phyloP scores from a whole-genome alignment of 1,140 invertebrate genomes.

The Drosophila arawakana region DNA sequence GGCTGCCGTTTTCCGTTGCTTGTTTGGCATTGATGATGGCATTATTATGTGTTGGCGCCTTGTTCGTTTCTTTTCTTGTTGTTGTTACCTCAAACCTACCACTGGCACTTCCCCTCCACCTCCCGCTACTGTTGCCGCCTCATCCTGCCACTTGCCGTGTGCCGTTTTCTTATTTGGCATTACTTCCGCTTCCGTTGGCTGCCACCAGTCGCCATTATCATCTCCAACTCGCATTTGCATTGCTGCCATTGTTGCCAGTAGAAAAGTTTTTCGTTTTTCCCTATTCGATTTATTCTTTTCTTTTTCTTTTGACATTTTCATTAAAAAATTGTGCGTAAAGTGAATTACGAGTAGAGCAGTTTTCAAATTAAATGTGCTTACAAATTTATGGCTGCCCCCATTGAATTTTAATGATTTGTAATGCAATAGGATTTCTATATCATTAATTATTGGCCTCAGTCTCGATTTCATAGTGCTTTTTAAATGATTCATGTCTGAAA shows the following conservation, averaged over 20 bases:
- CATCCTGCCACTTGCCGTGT: slow-evolving; percentile 20
- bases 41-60: slow-evolving; percentile 80
- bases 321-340: slow-evolving; percentile 61
- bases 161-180: slow-evolving; percentile 61
- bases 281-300: slow-evolving; percentile 42
- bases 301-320: slow-evolving; percentile 55
- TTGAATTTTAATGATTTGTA: slow-evolving; percentile 77
- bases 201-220: slow-evolving; percentile 50
- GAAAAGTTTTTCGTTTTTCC: slow-evolving; percentile 59
- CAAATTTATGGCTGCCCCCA: slow-evolving; percentile 70
- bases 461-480: neutral
- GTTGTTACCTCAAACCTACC: slow-evolving; percentile 13
- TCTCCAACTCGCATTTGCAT: slow-evolving; percentile 28
- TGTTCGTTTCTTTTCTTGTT: slow-evolving; percentile 47
- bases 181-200: slow-evolving; percentile 75
- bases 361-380: slow-evolving; percentile 67
- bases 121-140: neutral
- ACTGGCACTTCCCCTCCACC: slow-evolving; percentile 6
- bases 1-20: slow-evolving; percentile 49
- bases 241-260: slow-evolving; percentile 33
- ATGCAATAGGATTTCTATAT: slow-evolving; percentile 59
- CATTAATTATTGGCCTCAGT: slow-evolving; percentile 52
- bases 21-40: slow-evolving; percentile 68
- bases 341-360: slow-evolving; percentile 68
- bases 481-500: slow-evolving; percentile 27